Evolutionary conservation across 2,888 invertebrate species (phyloP).

Genomic region (Halictus quadricinctus): DNA sequence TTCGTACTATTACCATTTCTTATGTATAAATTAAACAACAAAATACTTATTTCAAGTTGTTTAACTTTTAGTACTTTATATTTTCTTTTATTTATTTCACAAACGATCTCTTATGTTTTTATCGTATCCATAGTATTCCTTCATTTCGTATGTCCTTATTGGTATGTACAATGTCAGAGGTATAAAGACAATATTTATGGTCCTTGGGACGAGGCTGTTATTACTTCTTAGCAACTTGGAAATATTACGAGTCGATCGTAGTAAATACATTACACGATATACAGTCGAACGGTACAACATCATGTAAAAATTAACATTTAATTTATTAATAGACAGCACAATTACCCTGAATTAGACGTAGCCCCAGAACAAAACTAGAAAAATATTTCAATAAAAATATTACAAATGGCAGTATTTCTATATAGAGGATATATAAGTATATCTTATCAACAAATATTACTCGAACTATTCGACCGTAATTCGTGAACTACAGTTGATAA

Average conservation of each 20-base stretch:
- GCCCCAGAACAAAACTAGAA: constrained; percentile 20
- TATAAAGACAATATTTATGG: constrained; percentile 97
- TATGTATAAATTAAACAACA: constrained; percentile 86
- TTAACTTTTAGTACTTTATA: constrained; percentile 83
- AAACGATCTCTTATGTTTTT: constrained; percentile 86
- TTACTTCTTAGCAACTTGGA: constrained; percentile 54
- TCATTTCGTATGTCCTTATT: constrained; percentile 88
- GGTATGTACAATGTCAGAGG: constrained; percentile 90
- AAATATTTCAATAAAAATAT: constrained; percentile 35
- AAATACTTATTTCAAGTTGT: constrained; percentile 84
- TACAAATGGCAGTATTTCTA: not conserved
- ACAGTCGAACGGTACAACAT: not conserved
- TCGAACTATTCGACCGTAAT: constrained; percentile 3
- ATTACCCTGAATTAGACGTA: no score
- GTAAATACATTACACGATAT: not conserved
- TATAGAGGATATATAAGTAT: not conserved
- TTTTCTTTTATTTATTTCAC: constrained; percentile 84
- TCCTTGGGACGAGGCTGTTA: constrained; percentile 98
- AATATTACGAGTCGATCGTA: not conserved
- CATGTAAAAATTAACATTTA: constrained; percentile 13
- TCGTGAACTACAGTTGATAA: not conserved
- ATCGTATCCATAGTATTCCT: constrained; percentile 85
- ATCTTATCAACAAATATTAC: constrained; percentile 1
- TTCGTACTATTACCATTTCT: constrained; percentile 95
- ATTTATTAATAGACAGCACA: constrained; percentile 32